These are phyloP conservation scores for Atherinomorus stipes DNA, from an alignment of 2,113 vertebrate species.

Conservation along the genomic window DNA sequence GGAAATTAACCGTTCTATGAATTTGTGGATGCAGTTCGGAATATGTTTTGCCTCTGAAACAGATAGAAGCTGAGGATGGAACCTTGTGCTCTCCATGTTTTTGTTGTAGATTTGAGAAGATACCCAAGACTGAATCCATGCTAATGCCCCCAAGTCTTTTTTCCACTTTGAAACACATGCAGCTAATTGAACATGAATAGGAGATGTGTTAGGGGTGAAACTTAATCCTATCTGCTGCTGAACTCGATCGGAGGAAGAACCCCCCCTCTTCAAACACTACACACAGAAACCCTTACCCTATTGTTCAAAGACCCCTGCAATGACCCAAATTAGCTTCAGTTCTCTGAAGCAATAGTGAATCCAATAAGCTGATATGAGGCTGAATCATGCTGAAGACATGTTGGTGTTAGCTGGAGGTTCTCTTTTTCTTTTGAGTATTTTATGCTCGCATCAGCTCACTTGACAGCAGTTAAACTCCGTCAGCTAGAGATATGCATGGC, in stretches of 20 bases:
- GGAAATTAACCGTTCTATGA: not conserved
- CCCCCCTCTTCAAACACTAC: conserved; percentile 16
- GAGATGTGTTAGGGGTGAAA: conserved; percentile 73
- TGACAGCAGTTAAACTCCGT: conserved; percentile 28
- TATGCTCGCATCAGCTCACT: conserved; percentile 23
- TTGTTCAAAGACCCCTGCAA: conserved; percentile 58
- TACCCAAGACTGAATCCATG: conserved; percentile 55
- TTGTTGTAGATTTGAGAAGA: conserved; percentile 43
- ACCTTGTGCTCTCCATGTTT: conserved; percentile 21
- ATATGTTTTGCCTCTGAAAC: conserved; percentile 32
- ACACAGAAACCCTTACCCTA: conserved; percentile 34
- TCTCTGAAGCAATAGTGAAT: conserved; percentile 39
- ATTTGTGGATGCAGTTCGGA: conserved; percentile 6
- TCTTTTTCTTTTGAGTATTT: conserved; percentile 22
- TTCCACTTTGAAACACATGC: conserved; percentile 73
- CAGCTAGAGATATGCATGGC: conserved; percentile 38
- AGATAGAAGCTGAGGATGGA: conserved; percentile 38
- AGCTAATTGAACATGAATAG: conserved; percentile 80
- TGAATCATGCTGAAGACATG: conserved; percentile 30
- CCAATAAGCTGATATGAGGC: conserved; percentile 39
- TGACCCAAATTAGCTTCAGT: conserved; percentile 68
- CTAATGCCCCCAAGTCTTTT: conserved; percentile 67
- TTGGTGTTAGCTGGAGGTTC: conserved; percentile 22
- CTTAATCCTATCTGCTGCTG: conserved; percentile 73
- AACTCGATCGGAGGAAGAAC: conserved; percentile 36